phyloP scores from a whole-genome alignment of 2,797 vertebrate genomes.

The Trematomus bernacchii region DNA sequence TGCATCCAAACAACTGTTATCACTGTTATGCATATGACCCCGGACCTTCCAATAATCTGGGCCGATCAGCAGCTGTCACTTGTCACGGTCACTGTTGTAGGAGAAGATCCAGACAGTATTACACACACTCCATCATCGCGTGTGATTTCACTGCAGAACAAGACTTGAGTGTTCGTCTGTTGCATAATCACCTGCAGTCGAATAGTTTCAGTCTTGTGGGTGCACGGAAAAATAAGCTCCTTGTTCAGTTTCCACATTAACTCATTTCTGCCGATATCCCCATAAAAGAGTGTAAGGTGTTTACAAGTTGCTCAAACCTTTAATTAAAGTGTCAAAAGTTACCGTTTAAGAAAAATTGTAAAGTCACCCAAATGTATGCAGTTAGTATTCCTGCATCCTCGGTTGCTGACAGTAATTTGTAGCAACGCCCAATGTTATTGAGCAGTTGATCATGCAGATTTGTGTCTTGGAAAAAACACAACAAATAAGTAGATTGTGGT shows the following conservation, averaged over 20 bases:
- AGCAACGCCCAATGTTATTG: not conserved
- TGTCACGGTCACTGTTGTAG: conserved; percentile 5
- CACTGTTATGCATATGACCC: not conserved
- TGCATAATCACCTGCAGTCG: conserved; percentile 58
- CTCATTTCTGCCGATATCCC: conserved; percentile 21
- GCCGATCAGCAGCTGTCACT: conserved; percentile 15
- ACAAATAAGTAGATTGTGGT: too few relatives aligned
- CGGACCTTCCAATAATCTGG: conserved; percentile 11
- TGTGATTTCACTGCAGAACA: conserved; percentile 54
- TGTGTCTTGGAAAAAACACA: not conserved
- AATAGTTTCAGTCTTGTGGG: conserved; percentile 40
- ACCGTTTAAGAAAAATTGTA: not conserved
- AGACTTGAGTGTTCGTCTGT: conserved; percentile 58
- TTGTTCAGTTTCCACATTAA: conserved; percentile 41
- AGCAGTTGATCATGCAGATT: not conserved
- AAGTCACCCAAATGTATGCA: not conserved
- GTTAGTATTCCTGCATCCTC: not conserved
- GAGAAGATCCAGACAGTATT: conserved; percentile 19
- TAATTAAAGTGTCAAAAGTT: not conserved
- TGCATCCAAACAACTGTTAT: not conserved
- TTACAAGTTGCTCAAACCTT: not conserved
- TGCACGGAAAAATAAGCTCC: conserved; percentile 47
- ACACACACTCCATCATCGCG: conserved; percentile 12
- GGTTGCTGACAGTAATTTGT: not conserved
- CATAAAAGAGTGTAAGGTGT: conserved; percentile 1